Conservation (phyloP, 2,797 vertebrate genomes). For the Sebastes umbrosus region DNA sequence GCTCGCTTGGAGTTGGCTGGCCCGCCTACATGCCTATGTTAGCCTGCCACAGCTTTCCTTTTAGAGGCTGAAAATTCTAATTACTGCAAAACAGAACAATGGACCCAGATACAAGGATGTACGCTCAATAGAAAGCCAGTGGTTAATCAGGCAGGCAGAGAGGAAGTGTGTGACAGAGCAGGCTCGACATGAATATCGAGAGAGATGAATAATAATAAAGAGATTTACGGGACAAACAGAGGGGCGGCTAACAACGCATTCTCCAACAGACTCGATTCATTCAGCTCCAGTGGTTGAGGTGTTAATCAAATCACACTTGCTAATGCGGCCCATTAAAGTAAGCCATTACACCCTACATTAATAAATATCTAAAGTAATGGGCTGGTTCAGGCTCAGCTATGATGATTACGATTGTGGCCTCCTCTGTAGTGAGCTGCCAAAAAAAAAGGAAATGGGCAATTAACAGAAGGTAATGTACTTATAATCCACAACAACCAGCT, state of each 20-base stretch:
- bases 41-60: conserved; percentile 48
- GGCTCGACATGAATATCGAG: conserved; percentile 3
- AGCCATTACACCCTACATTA: conserved; percentile 15
- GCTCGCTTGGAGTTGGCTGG: conserved; percentile 29
- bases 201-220: conserved; percentile 25
- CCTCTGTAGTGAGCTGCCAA: conserved; percentile 19
- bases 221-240: conserved; percentile 5
- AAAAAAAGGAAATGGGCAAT: neutral
- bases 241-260: neutral
- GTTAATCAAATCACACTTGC: conserved; percentile 36
- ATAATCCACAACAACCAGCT: conserved; percentile 1
- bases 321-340: conserved; percentile 13
- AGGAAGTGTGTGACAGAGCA: conserved; percentile 29
- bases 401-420: conserved; percentile 1
- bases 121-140: conserved; percentile 37
- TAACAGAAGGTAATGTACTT: conserved; percentile 4
- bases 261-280: neutral
- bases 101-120: conserved; percentile 35
- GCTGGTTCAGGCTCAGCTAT: neutral
- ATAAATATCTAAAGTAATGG: conserved; percentile 15
- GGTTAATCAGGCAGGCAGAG: conserved; percentile 35
- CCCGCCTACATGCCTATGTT: conserved; percentile 51
- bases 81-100: conserved; percentile 67
- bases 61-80: conserved; percentile 66
- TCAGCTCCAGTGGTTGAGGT: conserved; percentile 21